Evolutionary conservation across 1,140 invertebrate species (phyloP), one percentile per base, ranked within the genome.

Genomic region (Cydia pomonella): DNA sequence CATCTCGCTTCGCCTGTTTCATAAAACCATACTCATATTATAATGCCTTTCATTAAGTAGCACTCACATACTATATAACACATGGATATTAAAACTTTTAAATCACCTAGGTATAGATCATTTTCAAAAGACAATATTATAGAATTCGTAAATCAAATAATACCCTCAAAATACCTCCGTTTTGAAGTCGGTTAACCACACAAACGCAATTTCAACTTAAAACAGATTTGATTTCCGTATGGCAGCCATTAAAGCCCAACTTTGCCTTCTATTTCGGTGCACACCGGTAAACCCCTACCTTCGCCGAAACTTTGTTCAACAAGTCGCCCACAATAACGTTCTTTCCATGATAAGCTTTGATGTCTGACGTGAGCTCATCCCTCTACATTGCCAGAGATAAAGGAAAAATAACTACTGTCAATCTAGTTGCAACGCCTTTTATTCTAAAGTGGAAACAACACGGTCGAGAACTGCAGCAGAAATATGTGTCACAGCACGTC

Each of bases 261-360:
- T 44, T 44, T 44, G 41, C 53, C 50, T 59, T 59, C 53, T n/a
- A 59, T n/a, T 10, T n/a, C 18, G 53, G 18, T 23, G 53, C 21
- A 18, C 21, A 23, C 53, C 21, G 53, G 53, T 23, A 23, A 59
- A 59, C 9, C 53, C 53, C 16, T 3, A 59, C 23, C 53, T 59
- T 59, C 16, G 18, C 53, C 53, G 16, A 16, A 59, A 59, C 21
- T 59, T 59, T 59, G 53, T 12, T 23, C 47, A 18, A 50, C 47
- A 50, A 50, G 47, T 50, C 33, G 33, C 33, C 47, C 53, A 59
- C 53, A 59, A 59, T 59, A 23, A 7, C 53, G 18, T 59, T 59
- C 53, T 59, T 59, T 59, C 53, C 21, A 23, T 59, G 53, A 59
- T 59, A 59, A 59, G 53, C 53, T 59, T 59, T 59, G 53, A 59